Conservation (phyloP, 2,113 vertebrate species). For the Amphiprion ocellaris region DNA sequence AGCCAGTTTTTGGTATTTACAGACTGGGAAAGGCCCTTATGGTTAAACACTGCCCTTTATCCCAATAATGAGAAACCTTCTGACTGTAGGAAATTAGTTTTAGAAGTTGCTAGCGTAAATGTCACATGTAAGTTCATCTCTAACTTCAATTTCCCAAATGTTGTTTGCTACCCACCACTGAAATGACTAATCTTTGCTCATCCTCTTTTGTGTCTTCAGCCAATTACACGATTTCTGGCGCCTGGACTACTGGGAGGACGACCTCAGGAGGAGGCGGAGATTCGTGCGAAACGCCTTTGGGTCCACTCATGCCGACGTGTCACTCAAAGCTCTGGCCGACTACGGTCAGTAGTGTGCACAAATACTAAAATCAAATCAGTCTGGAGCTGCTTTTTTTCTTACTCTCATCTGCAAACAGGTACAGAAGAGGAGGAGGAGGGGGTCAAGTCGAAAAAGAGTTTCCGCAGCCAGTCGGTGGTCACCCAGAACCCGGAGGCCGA, state of each 20-base stretch:
- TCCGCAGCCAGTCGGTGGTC: slow-evolving; percentile 94
- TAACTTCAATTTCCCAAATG: not conserved
- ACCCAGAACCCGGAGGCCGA: slow-evolving; percentile 96
- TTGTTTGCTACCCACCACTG: not conserved
- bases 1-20: slow-evolving; percentile 17
- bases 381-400: not conserved
- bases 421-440: slow-evolving; percentile 91
- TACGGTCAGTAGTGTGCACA: slow-evolving; percentile 89
- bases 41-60: slow-evolving; percentile 2
- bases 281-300: slow-evolving; percentile 99
- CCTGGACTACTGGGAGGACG: slow-evolving; percentile 99
- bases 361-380: not conserved
- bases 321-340: slow-evolving; percentile 92
- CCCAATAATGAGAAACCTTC: slow-evolving; percentile 11
- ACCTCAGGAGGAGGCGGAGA: slow-evolving; percentile 93
- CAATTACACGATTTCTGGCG: slow-evolving; percentile 98
- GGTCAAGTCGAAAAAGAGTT: slow-evolving; percentile 92
- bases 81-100: slow-evolving; percentile 1
- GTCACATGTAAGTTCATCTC: slow-evolving; percentile 5
- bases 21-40: not conserved
- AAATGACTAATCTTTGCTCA: not conserved
- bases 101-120: slow-evolving; percentile 3
- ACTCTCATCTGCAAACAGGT: slow-evolving; percentile 77
- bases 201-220: slow-evolving; percentile 76
- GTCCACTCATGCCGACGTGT: slow-evolving; percentile 92